Evolutionary conservation across 2,797 vertebrate genomes (phyloP).

Genomic region (Acanthornis magna): DNA sequence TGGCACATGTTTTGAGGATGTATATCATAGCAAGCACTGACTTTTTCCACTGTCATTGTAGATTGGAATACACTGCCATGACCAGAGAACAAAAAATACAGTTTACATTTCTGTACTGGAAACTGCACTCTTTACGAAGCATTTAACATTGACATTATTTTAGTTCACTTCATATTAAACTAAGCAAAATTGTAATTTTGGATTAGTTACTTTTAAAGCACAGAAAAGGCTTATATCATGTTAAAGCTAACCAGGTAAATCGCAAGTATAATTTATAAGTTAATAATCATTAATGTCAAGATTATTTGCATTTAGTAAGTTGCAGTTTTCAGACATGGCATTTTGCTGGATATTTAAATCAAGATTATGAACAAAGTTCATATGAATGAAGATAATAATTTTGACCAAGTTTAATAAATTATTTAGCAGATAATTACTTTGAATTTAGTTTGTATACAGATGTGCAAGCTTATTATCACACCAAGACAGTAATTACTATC

Average conservation of each 20-base stretch:
- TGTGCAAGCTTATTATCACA: background rate
- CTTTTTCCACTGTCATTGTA: background rate
- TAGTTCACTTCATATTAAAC: background rate
- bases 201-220: background rate
- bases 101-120: background rate
- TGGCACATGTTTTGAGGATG: background rate
- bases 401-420: constrained; percentile 6
- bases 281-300: background rate
- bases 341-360: background rate
- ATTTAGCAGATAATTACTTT: constrained; percentile 16
- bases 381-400: background rate
- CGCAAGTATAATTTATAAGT: background rate
- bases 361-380: background rate
- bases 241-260: background rate
- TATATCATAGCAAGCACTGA: background rate
- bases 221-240: background rate
- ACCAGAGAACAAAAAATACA: background rate
- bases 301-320: background rate
- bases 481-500: background rate
- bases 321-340: background rate
- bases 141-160: background rate
- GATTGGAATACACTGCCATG: background rate
- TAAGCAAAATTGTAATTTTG: background rate
- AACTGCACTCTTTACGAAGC: background rate
- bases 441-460: background rate